Conservation (phyloP, 2,797 vertebrate species). For the Helostoma temminkii region DNA sequence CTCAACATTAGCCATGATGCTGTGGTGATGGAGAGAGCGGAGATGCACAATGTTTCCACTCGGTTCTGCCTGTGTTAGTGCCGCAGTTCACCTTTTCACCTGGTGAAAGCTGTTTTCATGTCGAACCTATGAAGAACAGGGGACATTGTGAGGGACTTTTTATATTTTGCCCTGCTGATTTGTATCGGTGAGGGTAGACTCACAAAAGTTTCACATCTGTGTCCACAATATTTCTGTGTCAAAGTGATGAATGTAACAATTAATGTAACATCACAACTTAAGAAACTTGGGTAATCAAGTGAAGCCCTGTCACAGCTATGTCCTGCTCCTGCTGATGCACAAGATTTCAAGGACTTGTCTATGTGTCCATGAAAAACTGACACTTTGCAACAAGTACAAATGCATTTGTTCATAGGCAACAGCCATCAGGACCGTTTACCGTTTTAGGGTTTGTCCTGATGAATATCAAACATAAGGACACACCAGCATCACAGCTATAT, state of each 20-base stretch:
- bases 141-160: no score
- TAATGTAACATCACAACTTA: no score
- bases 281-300: no score
- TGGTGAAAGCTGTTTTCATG: conserved; percentile 64
- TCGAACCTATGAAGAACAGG: conserved; percentile 52
- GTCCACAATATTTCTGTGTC: no score
- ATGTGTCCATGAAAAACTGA: no score
- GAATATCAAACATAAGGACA: not conserved
- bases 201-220: no score
- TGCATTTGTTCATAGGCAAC: not conserved
- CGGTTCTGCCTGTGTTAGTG: conserved; percentile 47
- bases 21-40: conserved; percentile 46
- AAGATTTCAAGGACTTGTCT: no score
- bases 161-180: no score
- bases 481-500: not conserved
- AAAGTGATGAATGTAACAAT: no score
- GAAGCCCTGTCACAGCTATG: no score
- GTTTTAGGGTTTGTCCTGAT: not conserved
- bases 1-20: conserved; percentile 79
- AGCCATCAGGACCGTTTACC: not conserved
- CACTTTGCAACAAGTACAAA: not conserved
- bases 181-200: no score
- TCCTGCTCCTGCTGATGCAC: no score
- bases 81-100: conserved; percentile 65
- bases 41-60: conserved; percentile 51